These are phyloP conservation scores for Caenorhabditis parvicauda DNA, from an alignment of 2,888 invertebrate genomes.

Conservation along the genomic window DNA sequence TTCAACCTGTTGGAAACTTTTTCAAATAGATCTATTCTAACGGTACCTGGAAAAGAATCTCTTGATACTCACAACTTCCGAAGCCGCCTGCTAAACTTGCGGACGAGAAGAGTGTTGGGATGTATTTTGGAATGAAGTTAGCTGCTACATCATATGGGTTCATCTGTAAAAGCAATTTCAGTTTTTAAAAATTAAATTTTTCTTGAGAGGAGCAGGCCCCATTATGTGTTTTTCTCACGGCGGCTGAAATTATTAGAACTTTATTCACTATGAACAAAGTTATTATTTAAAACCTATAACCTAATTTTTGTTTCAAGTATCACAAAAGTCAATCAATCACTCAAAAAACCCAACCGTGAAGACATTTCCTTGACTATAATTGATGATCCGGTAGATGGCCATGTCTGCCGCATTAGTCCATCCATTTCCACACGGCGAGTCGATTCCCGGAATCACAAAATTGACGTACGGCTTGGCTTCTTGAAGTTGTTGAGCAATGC, in stretches of 20 bases:
- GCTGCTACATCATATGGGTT: constrained; percentile 28
- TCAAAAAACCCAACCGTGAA: too few species aligned
- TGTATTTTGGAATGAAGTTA: constrained; percentile 35
- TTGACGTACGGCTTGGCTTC: constrained; percentile 30
- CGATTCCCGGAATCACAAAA: constrained; percentile 37
- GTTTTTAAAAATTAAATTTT: constrained; percentile 4
- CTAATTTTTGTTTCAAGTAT: too few species aligned
- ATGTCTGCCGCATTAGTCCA: constrained; percentile 38
- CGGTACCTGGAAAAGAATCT: constrained; percentile 35
- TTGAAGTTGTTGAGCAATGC: constrained; percentile 19
- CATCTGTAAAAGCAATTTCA: constrained; percentile 22
- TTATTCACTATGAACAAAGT: neutral
- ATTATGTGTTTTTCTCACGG: neutral
- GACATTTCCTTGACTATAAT: constrained; percentile 44
- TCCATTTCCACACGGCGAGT: constrained; percentile 46
- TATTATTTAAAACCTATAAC: neutral
- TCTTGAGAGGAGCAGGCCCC: too few species aligned
- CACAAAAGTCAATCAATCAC: too few species aligned
- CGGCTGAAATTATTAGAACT: neutral
- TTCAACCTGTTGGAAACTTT: constrained; percentile 35
- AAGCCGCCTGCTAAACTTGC: constrained; percentile 25
- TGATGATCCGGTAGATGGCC: constrained; percentile 28
- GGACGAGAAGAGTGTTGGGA: constrained; percentile 41
- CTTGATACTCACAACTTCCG: constrained; percentile 28
- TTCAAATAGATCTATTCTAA: neutral